Evolutionary conservation across 2,797 vertebrate genomes (phyloP).

Genomic region (Ctenochaetus hawaiiensis): DNA sequence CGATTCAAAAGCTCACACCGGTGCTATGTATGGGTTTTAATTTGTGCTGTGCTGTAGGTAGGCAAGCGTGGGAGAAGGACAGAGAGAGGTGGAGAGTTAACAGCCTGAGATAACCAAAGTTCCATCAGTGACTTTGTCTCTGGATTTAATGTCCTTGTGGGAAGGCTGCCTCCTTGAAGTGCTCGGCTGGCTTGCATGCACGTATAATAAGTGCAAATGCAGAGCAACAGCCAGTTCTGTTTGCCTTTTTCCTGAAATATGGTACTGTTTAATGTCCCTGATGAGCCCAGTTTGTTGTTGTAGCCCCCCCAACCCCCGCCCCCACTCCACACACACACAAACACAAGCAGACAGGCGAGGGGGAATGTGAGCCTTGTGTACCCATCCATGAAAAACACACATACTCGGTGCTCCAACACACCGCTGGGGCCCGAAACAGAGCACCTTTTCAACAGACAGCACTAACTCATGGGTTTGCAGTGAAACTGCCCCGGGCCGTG

Average conservation of each 20-base stretch:
- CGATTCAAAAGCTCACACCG: conserved; percentile 64
- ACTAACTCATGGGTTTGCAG: conserved; percentile 71
- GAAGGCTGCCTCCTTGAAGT: conserved; percentile 43
- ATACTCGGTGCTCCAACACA: conserved; percentile 45
- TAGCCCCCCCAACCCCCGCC: not conserved
- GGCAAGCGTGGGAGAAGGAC: conserved; percentile 58
- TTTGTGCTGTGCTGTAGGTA: conserved; percentile 82
- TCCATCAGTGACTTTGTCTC: conserved; percentile 47
- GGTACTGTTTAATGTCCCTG: conserved; percentile 76
- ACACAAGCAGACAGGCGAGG: conserved; percentile 54
- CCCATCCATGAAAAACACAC: conserved; percentile 70
- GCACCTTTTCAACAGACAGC: conserved; percentile 71
- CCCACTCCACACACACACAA: conserved; percentile 41
- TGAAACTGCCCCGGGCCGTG: conserved; percentile 66
- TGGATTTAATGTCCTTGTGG: conserved; percentile 50
- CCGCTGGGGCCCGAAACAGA: conserved; percentile 59
- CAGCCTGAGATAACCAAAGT: conserved; percentile 64
- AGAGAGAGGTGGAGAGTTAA: conserved; percentile 45
- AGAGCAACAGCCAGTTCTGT: conserved; percentile 35
- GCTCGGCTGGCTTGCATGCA: conserved; percentile 40
- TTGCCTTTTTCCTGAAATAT: conserved; percentile 68
- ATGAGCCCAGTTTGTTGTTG: conserved; percentile 76
- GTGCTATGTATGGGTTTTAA: conserved; percentile 71
- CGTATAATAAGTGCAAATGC: conserved; percentile 45
- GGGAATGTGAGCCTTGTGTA: conserved; percentile 57